Evolutionary conservation across 1,140 invertebrate genomes (phyloP).

Genomic region (Cyclargus thomasi): DNA sequence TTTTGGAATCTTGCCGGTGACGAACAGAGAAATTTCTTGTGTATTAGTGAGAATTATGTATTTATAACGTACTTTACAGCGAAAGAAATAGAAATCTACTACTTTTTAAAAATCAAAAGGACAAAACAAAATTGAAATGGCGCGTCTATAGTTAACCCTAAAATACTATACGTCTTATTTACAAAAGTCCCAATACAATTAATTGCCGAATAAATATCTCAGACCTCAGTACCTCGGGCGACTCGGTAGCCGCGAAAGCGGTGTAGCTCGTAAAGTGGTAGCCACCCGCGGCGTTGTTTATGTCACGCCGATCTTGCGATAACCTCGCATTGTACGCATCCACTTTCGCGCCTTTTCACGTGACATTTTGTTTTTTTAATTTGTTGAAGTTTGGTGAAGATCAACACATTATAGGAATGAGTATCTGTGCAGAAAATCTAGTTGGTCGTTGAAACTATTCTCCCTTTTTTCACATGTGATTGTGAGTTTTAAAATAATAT

Average conservation of each 20-base stretch:
- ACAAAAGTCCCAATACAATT: neutral
- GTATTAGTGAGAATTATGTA: no score
- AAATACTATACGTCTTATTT: neutral
- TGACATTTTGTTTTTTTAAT: constrained; percentile 6
- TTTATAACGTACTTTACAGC: no score
- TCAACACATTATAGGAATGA: neutral
- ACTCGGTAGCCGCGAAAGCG: constrained; percentile 35
- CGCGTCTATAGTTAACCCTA: neutral
- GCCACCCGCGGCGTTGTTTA: constrained; percentile 62
- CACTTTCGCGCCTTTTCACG: constrained; percentile 29
- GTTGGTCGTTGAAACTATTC: no score
- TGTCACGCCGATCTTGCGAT: constrained; percentile 48
- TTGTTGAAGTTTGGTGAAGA: neutral
- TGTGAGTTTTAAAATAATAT: no score
- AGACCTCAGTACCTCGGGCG: constrained; percentile 15
- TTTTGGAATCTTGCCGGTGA: neutral
- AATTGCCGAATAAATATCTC: neutral
- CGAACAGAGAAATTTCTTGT: neutral
- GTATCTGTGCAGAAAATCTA: no score
- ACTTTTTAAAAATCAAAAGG: no score
- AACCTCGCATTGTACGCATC: constrained; percentile 31
- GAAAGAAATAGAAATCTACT: no score
- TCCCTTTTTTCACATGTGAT: no score
- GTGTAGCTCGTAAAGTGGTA: constrained; percentile 49
- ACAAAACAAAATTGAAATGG: neutral